A percentile compares a stretch with the other conserved stretches of the same genome.
phyloP scores from a whole-genome alignment of 2,113 vertebrate genomes.

The Cacatua alba region DNA sequence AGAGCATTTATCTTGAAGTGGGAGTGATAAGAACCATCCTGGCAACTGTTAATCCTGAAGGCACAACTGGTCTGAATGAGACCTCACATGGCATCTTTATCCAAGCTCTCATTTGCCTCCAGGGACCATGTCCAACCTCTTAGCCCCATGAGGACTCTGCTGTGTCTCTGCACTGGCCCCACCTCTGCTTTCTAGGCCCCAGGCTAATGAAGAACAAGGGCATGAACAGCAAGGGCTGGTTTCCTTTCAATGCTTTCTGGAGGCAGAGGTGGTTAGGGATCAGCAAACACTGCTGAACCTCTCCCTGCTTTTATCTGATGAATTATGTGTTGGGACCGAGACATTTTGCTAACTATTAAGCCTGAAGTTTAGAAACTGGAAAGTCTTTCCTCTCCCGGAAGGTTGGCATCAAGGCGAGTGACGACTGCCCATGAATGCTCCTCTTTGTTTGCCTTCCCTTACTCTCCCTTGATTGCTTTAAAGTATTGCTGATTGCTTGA shows the following conservation, averaged over 20 bases:
- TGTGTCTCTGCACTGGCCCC: background rate
- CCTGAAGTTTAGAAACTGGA: background rate
- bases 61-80: background rate
- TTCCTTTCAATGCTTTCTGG: background rate
- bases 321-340: background rate
- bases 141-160: background rate
- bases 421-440: background rate
- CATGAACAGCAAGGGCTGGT: background rate
- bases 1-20: background rate
- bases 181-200: background rate
- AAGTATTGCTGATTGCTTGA: slow-evolving; percentile 9
- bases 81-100: background rate
- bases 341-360: background rate
- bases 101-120: background rate
- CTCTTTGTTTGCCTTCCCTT: slow-evolving; percentile 7
- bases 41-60: background rate
- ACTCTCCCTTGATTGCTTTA: background rate
- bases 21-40: background rate
- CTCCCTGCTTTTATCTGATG: background rate
- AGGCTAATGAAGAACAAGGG: background rate
- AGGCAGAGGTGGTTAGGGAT: background rate
- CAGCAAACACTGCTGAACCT: background rate
- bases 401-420: background rate
- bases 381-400: background rate
- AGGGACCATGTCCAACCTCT: background rate